Evolutionary conservation across 2,113 vertebrate species (phyloP).

Genomic region (Xenopus borealis): DNA sequence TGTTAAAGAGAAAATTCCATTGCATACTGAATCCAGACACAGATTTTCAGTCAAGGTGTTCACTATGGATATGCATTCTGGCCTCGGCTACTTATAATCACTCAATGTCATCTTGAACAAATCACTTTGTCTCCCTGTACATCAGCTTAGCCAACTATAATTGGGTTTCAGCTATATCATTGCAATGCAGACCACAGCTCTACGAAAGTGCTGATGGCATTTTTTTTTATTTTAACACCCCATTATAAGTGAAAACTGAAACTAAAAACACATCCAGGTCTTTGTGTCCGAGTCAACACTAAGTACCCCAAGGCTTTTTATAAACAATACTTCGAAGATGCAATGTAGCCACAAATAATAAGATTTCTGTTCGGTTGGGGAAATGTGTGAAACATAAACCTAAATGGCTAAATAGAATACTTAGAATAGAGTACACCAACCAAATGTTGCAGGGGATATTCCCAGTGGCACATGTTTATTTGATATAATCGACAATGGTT

Average conservation of each 20-base stretch:
- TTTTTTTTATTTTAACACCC: slow-evolving; percentile 23
- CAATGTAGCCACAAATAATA: neutral
- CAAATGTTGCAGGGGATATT: too few relatives aligned
- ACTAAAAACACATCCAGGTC: slow-evolving; percentile 5
- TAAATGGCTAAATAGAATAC: too few relatives aligned
- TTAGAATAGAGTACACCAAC: too few relatives aligned
- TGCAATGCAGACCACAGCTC: slow-evolving; percentile 43
- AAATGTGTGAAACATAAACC: neutral
- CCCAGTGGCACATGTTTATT: too few relatives aligned
- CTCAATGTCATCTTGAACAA: slow-evolving; percentile 47
- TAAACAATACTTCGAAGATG: too few relatives aligned
- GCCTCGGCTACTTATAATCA: slow-evolving; percentile 44
- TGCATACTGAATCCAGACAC: slow-evolving; percentile 5
- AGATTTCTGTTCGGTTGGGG: neutral
- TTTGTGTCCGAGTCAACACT: neutral
- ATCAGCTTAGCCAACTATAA: slow-evolving; percentile 46
- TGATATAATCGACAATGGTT: too few relatives aligned
- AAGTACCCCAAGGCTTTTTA: neutral
- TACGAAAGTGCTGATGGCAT: slow-evolving; percentile 36
- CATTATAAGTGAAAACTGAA: slow-evolving; percentile 30
- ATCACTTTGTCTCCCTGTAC: slow-evolving; percentile 46
- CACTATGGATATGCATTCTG: slow-evolving; percentile 41
- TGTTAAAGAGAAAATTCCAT: neutral
- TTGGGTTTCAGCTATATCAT: slow-evolving; percentile 46
- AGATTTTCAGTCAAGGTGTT: slow-evolving; percentile 34